Percentiles rank a stretch among this genome's conserved stretches.
phyloP scores from a whole-genome alignment of 1,140 invertebrate genomes.

The Archivesica marissinica region DNA sequence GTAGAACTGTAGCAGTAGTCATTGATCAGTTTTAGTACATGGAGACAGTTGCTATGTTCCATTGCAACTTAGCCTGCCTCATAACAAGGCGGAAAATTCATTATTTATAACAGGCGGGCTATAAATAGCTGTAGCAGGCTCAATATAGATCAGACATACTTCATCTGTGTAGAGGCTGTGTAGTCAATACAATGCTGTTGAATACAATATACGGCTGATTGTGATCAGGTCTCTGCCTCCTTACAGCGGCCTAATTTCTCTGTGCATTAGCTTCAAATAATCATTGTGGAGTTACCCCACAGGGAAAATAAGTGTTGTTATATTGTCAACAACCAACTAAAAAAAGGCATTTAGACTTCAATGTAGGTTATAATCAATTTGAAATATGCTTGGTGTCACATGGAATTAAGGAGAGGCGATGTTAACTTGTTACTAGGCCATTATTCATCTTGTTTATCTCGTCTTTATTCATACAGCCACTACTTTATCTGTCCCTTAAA shows the following conservation, averaged over 20 bases:
- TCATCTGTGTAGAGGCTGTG: conserved; percentile 16
- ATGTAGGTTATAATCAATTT: too few relatives aligned
- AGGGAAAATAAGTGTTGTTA: too few relatives aligned
- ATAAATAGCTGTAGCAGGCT: conserved; percentile 41
- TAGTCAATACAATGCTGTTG: not conserved
- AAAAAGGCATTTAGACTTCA: too few relatives aligned
- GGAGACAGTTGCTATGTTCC: conserved; percentile 40
- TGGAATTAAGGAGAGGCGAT: too few relatives aligned
- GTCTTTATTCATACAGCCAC: too few relatives aligned
- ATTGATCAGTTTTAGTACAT: conserved; percentile 26
- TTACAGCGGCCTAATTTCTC: conserved; percentile 18
- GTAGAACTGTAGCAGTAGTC: not conserved
- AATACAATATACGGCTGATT: conserved; percentile 38
- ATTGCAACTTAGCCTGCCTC: conserved; percentile 4
- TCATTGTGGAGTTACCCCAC: too few relatives aligned
- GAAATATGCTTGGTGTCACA: too few relatives aligned
- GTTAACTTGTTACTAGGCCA: too few relatives aligned
- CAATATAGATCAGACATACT: conserved; percentile 60
- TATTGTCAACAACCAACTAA: too few relatives aligned
- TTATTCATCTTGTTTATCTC: too few relatives aligned
- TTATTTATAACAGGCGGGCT: conserved; percentile 63
- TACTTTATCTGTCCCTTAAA: too few relatives aligned
- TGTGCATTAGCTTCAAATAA: too few relatives aligned
- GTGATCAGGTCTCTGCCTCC: conserved; percentile 7
- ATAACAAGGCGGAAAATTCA: conserved; percentile 53